phyloP scores from a whole-genome alignment of 2,113 vertebrate genomes.

The Rattus norvegicus region DNA sequence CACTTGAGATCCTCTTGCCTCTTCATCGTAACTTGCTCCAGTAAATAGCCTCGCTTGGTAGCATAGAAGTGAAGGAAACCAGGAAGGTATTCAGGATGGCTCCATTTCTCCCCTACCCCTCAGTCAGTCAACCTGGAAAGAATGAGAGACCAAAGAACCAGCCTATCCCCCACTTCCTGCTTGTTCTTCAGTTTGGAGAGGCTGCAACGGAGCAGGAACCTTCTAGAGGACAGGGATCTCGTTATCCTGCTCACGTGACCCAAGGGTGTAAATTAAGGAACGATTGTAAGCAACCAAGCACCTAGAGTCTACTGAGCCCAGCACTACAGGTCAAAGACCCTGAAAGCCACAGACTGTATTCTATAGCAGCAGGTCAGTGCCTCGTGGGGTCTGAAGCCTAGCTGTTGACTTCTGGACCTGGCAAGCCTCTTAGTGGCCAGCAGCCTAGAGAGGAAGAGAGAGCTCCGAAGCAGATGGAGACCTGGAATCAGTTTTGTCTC shows the following conservation, averaged over 20 bases:
- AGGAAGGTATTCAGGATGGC: neutral
- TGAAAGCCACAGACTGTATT: neutral
- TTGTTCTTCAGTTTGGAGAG: neutral
- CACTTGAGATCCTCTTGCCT: neutral
- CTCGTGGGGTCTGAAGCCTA: neutral
- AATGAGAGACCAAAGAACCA: neutral
- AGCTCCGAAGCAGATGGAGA: neutral
- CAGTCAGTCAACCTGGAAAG: neutral
- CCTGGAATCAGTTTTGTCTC: neutral
- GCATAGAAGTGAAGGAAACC: rapidly evolving
- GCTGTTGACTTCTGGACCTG: neutral
- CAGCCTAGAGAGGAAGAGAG: neutral
- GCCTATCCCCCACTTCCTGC: neutral
- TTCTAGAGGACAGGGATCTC: neutral
- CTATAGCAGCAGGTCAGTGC: neutral
- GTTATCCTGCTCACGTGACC: neutral
- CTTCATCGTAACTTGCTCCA: neutral
- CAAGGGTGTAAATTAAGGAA: neutral
- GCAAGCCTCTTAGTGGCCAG: no score
- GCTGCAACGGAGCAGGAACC: neutral
- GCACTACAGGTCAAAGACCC: neutral
- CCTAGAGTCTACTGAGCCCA: neutral
- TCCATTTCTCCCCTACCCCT: neutral
- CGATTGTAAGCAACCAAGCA: neutral
- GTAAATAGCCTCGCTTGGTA: no score